phyloP scores from a whole-genome alignment of 2,888 invertebrate species.

The Ornithoptera priamus region DNA sequence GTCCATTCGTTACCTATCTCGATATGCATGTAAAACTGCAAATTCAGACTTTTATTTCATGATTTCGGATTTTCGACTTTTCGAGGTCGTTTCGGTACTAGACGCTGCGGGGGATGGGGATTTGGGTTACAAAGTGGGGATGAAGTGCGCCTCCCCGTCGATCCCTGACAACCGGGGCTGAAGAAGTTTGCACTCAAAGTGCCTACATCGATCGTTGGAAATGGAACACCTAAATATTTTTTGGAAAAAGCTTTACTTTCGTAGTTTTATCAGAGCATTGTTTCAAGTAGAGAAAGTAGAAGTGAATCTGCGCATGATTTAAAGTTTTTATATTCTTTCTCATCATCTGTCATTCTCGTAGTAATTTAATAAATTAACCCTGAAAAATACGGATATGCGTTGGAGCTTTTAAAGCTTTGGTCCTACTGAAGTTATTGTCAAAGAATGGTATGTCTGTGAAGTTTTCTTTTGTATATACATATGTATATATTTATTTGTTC shows the following conservation, averaged over 20 bases:
- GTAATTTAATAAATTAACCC: no score
- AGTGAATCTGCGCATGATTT: no score
- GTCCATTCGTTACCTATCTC: slow-evolving; percentile 38
- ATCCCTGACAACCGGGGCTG: slow-evolving; percentile 43
- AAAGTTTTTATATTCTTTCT: no score
- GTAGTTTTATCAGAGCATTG: neutral
- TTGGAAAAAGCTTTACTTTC: slow-evolving; percentile 6
- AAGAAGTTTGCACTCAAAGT: slow-evolving; percentile 55
- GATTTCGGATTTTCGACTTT: slow-evolving; percentile 51
- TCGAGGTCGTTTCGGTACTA: slow-evolving; percentile 64
- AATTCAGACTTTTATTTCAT: slow-evolving; percentile 34
- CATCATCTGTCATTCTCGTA: no score
- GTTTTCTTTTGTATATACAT: no score
- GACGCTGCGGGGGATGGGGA: slow-evolving; percentile 48
- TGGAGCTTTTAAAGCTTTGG: no score
- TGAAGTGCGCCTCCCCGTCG: slow-evolving; percentile 34
- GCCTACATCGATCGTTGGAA: slow-evolving; percentile 45
- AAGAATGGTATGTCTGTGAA: no score
- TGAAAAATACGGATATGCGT: no score
- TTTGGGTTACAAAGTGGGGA: slow-evolving; percentile 32
- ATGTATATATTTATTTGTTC: no score
- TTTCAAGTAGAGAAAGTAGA: no score
- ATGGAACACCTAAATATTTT: slow-evolving; percentile 36
- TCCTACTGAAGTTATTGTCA: no score
- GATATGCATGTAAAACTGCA: slow-evolving; percentile 31